phyloP scores from a whole-genome alignment of 2,797 vertebrate genomes.

The Sitta carolinensis region DNA sequence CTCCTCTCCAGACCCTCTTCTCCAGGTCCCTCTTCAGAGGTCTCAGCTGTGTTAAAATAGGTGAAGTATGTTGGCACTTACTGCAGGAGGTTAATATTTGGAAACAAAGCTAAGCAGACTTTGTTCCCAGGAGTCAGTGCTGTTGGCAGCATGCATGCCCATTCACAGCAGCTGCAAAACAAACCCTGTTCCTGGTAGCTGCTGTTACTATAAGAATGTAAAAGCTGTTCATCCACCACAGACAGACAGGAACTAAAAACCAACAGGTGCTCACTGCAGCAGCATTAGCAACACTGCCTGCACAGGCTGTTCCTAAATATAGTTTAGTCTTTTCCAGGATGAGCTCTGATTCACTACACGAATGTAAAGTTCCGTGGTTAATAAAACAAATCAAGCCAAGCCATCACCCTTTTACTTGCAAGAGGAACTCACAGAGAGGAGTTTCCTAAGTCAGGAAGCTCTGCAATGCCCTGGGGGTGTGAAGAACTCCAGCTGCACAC shows the following conservation, averaged over 20 bases:
- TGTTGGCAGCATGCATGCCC: background rate
- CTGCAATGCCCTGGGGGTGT: background rate
- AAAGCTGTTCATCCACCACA: background rate
- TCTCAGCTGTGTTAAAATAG: background rate
- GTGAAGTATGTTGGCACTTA: background rate
- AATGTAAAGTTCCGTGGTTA: fast-evolving
- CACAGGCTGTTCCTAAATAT: background rate
- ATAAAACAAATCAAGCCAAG: background rate
- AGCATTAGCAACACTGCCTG: background rate
- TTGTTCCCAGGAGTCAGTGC: background rate
- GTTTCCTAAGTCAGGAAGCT: background rate
- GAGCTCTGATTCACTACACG: background rate
- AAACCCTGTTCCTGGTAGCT: background rate
- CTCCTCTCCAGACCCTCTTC: background rate
- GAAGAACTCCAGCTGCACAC: background rate
- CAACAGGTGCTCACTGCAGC: background rate
- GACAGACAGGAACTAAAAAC: background rate
- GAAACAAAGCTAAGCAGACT: conserved; percentile 15
- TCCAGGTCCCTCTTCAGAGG: background rate
- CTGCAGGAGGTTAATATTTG: conserved; percentile 17
- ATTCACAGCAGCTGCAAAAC: conserved; percentile 48
- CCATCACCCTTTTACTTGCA: background rate
- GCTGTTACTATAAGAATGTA: background rate
- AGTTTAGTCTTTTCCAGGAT: background rate
- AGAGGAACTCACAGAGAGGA: background rate